Percentiles rank a stretch among this genome's conserved stretches.
Evolutionary conservation across 2,797 vertebrate genomes (phyloP).

Genomic region (Buceros bicornis): DNA sequence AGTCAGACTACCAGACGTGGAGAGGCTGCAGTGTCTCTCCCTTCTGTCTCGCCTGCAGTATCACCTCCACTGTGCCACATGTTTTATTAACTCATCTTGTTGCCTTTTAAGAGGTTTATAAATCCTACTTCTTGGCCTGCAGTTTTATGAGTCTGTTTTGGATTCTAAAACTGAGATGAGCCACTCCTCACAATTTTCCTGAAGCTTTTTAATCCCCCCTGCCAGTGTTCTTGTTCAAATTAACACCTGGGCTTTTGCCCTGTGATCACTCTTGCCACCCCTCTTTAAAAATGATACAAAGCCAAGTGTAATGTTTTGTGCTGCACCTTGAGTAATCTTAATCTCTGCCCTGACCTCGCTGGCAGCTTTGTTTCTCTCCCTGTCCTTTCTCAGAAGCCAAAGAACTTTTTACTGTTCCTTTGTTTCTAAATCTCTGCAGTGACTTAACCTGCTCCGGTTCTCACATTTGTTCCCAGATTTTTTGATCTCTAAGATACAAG

Average conservation of each 20-base stretch:
- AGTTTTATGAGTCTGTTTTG: neutral
- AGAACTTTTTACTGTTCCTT: neutral
- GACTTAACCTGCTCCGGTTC: neutral
- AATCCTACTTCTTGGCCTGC: constrained; percentile 25
- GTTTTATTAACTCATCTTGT: constrained; percentile 21
- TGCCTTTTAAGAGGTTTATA: constrained; percentile 34
- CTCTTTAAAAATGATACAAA: neutral
- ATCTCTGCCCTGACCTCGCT: neutral
- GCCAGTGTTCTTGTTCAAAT: neutral
- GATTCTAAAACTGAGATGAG: constrained; percentile 9
- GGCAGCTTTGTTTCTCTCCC: neutral
- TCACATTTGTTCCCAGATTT: neutral
- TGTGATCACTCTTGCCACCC: neutral
- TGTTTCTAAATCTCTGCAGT: neutral
- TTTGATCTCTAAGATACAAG: neutral
- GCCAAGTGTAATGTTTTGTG: neutral
- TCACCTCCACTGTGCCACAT: neutral
- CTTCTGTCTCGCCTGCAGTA: neutral
- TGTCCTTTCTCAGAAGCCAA: neutral
- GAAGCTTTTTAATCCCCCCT: neutral
- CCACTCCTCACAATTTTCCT: neutral
- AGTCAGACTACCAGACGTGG: neutral
- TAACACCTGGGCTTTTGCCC: neutral
- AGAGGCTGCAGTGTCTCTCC: neutral
- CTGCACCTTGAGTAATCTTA: neutral